Evolutionary conservation across 1,140 invertebrate species (phyloP).

Genomic region (Aethina tumida): DNA sequence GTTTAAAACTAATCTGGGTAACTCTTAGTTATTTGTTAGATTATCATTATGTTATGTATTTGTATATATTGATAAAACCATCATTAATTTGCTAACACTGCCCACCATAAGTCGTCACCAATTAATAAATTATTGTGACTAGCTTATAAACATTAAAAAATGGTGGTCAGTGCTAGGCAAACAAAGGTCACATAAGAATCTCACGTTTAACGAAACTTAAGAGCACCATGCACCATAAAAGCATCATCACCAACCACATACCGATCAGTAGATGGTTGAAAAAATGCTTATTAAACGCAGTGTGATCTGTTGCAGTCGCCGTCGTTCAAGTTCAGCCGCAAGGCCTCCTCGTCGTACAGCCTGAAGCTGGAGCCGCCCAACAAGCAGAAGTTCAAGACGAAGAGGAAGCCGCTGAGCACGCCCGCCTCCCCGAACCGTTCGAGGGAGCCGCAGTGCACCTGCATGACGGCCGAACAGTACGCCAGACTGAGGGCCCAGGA

Average conservation of each 20-base stretch:
- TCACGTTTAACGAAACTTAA: too few relatives aligned
- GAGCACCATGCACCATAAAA: too few relatives aligned
- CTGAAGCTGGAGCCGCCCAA: conserved; percentile 82
- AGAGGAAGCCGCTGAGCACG: conserved; percentile 83
- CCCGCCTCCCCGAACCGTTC: conserved; percentile 81
- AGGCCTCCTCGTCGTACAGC: conserved; percentile 92
- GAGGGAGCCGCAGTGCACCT: conserved; percentile 85
- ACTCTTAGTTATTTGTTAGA: too few relatives aligned
- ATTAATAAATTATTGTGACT: too few relatives aligned
- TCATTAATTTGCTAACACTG: too few relatives aligned
- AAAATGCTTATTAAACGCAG: conserved; percentile 37
- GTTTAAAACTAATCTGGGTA: too few relatives aligned
- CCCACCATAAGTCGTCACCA: too few relatives aligned
- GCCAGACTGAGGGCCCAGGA: conserved; percentile 73
- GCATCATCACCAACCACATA: background rate
- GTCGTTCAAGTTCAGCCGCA: conserved; percentile 93
- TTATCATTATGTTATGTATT: too few relatives aligned
- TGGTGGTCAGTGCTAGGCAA: too few relatives aligned
- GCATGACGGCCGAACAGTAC: conserved; percentile 90
- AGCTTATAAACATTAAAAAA: too few relatives aligned
- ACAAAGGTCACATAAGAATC: too few relatives aligned
- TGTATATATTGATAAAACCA: too few relatives aligned
- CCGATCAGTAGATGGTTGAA: conserved; percentile 12
- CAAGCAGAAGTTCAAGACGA: conserved; percentile 74
- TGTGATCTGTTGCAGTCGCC: conserved; percentile 79